Evolutionary conservation across 2,797 vertebrate genomes (phyloP).

Genomic region (Denticeps clupeoides): DNA sequence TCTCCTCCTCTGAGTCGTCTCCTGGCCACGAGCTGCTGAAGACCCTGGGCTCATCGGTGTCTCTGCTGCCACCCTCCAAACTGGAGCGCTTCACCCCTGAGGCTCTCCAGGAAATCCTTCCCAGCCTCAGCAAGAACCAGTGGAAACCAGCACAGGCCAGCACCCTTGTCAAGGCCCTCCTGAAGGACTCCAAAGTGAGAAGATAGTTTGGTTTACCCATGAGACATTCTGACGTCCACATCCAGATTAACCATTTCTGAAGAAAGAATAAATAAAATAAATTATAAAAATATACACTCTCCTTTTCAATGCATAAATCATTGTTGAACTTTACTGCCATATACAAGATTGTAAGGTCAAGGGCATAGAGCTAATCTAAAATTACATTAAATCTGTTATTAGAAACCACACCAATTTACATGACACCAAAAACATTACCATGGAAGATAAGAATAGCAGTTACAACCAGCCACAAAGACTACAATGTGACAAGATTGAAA

Average conservation of each 20-base stretch:
- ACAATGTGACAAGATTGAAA: no score
- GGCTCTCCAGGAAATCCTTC: conserved; percentile 24
- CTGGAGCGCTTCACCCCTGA: conserved; percentile 19
- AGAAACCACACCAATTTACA: no score
- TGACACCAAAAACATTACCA: no score
- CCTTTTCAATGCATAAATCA: no score
- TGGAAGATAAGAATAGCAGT: no score
- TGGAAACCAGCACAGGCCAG: conserved; percentile 36
- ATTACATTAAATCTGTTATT: no score
- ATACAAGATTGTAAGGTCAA: no score
- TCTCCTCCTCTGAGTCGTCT: not conserved
- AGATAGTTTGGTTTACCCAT: not conserved
- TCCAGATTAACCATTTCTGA: no score
- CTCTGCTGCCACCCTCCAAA: conserved; percentile 25
- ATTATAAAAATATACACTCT: not conserved
- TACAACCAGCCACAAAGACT: no score
- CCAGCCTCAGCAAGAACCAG: conserved; percentile 16
- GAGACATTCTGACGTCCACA: no score
- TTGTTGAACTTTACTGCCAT: no score
- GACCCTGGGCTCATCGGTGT: conserved; percentile 24
- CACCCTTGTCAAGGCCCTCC: conserved; percentile 31
- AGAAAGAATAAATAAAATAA: not conserved
- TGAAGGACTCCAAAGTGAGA: conserved; percentile 34
- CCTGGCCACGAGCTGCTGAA: conserved; percentile 7
- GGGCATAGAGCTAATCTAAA: no score